phyloP scores from a whole-genome alignment of 2,797 vertebrate species.

The Hypotaenidia okinawae region DNA sequence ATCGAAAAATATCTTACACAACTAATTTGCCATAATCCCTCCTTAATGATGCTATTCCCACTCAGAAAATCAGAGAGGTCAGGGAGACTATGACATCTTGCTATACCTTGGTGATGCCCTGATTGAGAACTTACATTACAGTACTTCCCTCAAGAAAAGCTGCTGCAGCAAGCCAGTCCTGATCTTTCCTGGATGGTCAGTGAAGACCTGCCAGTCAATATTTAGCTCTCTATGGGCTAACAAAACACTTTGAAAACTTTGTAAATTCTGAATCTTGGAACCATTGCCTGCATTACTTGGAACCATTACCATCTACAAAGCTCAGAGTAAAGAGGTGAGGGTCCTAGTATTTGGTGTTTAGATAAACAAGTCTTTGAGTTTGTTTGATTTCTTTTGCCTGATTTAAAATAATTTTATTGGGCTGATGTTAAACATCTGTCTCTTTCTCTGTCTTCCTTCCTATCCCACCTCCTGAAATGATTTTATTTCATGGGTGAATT shows the following conservation, averaged over 20 bases:
- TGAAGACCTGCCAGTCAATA: neutral
- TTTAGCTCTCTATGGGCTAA: neutral
- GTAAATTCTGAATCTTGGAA: neutral
- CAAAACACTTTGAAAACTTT: neutral
- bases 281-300: neutral
- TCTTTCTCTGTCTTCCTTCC: neutral
- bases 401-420: neutral
- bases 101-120: neutral
- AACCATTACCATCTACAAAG: neutral
- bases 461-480: neutral
- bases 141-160: neutral
- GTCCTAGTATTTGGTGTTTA: neutral
- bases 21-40: neutral
- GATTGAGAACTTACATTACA: neutral
- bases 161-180: neutral
- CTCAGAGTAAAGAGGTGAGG: neutral
- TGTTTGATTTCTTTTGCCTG: neutral
- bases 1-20: neutral
- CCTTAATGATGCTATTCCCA: neutral
- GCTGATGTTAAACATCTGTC: slow-evolving; percentile 1
- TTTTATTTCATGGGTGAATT: slow-evolving; percentile 26
- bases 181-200: neutral
- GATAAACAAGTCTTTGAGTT: neutral
- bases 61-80: neutral
- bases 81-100: neutral